Evolutionary conservation across 2,888 invertebrate genomes (phyloP).

Genomic region (Lithosia quadra): DNA sequence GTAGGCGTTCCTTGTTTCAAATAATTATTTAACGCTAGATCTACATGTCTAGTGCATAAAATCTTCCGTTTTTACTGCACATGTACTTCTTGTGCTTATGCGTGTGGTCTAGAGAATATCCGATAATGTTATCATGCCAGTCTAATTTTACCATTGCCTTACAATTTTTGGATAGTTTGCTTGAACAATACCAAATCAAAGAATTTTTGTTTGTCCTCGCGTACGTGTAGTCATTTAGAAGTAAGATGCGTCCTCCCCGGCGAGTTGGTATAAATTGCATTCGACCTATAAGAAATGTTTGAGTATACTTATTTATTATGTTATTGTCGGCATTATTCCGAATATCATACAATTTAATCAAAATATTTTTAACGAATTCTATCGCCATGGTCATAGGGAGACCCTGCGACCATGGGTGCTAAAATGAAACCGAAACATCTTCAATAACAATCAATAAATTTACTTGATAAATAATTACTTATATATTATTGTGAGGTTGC

Average conservation of each 20-base stretch:
- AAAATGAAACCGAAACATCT: too few relatives aligned
- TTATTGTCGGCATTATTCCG: not conserved
- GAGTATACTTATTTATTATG: not conserved
- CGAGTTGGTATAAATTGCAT: not conserved
- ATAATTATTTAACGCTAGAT: too few relatives aligned
- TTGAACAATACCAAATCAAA: constrained; percentile 43
- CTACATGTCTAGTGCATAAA: too few relatives aligned
- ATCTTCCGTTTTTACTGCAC: not conserved
- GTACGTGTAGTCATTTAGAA: constrained; percentile 14
- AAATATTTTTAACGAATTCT: too few relatives aligned
- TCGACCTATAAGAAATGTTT: not conserved
- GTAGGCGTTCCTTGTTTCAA: too few relatives aligned
- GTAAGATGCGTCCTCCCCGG: not conserved
- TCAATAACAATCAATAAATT: too few relatives aligned
- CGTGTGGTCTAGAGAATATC: constrained; percentile 5
- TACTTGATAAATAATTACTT: too few relatives aligned
- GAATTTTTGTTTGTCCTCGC: constrained; percentile 23
- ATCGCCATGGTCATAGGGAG: too few relatives aligned
- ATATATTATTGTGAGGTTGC: too few relatives aligned
- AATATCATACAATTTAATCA: too few relatives aligned
- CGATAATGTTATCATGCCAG: constrained; percentile 3
- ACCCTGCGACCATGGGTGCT: too few relatives aligned
- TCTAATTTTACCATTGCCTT: constrained; percentile 30
- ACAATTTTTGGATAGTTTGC: constrained; percentile 40
- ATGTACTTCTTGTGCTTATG: not conserved